phyloP scores from a whole-genome alignment of 2,113 vertebrate species.

The Onychostoma macrolepis region DNA sequence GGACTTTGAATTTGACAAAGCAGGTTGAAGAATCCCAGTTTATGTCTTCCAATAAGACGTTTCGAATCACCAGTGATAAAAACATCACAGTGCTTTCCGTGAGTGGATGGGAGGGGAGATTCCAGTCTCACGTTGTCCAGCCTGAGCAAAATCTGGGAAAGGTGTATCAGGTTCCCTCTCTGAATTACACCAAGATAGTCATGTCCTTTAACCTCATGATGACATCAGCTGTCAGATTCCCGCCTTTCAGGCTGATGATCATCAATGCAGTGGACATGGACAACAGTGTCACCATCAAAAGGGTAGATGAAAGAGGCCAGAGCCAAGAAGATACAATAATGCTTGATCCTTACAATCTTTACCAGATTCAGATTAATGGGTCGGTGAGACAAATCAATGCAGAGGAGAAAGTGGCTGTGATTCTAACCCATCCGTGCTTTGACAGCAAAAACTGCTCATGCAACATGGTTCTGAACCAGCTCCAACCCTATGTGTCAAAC shows the following conservation, averaged over 20 bases:
- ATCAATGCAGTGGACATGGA: slow-evolving; percentile 6
- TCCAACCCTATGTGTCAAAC: slow-evolving; percentile 41
- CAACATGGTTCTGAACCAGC: slow-evolving; percentile 54
- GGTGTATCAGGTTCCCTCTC: slow-evolving; percentile 61
- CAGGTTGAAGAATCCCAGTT: slow-evolving; percentile 36
- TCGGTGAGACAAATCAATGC: neutral
- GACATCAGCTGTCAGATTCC: neutral
- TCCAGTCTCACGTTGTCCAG: slow-evolving; percentile 63
- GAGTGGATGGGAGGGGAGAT: slow-evolving; percentile 42
- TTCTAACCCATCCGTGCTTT: slow-evolving; percentile 68
- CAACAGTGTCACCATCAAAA: slow-evolving; percentile 34
- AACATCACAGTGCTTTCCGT: slow-evolving; percentile 55
- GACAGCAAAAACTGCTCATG: slow-evolving; percentile 57
- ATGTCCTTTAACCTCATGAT: neutral
- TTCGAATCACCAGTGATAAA: slow-evolving; percentile 49
- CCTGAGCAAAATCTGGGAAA: slow-evolving; percentile 53
- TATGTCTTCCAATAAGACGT: fast-evolving
- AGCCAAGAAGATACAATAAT: fast-evolving
- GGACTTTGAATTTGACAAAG: neutral
- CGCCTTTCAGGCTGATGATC: slow-evolving; percentile 65
- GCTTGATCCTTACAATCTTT: neutral
- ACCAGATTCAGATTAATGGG: slow-evolving; percentile 23
- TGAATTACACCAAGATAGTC: neutral
- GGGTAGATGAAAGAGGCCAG: fast-evolving
- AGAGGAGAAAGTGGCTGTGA: slow-evolving; percentile 26